Evolutionary conservation across 1,140 invertebrate genomes (phyloP), one percentile per base, ranked within the genome.

Genomic region (Listronotus bonariensis): DNA sequence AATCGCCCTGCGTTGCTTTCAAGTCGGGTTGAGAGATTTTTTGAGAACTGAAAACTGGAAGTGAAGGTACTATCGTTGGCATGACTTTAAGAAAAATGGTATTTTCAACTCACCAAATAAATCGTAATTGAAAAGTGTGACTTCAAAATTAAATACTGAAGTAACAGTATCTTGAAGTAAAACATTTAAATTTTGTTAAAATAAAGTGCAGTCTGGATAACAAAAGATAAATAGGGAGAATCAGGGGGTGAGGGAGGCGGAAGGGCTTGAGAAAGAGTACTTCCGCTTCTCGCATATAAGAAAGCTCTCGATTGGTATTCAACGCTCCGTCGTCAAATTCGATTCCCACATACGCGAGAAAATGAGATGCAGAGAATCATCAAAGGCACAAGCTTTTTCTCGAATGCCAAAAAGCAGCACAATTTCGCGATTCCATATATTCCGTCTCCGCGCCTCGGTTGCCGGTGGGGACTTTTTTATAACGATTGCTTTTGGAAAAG

Each of bases 341-440:
- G 76, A 78, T 78, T 77, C 75, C 70, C 71, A 72, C 70, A 76
- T 72, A 73, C 71, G 69, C 69, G 74, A n/a, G n/a, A 78, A 78
- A 78, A 78, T 78, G 76, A 78, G 75, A 78, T 78, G 76, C 76
- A 77, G 76, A 74, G 76, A 78, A 78, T 77, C 75, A 77, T 77
- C 75, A 77, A 78, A 78, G 73, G 76, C 75, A 77, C 76, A 78
- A 78, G 75, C 73, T 73, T 73, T 74, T 74, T 64, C 68, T 49
- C 63, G 57, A 48, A 57, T 49, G 64, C 52, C 38, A 46, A 42
- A 36, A 65, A 73, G 74, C 72, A 72, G 72, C 74, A n/a, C n/a
- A 74, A 72, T 67, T 55, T 55, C 56, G 59, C 42, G 55, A 62
- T 69, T 69, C 56, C 49, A 26, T 72, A 56, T 60, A 56, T 51